A percentile compares a stretch with the other conserved stretches of the same genome.
These are phyloP conservation scores for Diachrysia chrysitis DNA, from an alignment of 2,888 invertebrate species.

Conservation along the genomic window DNA sequence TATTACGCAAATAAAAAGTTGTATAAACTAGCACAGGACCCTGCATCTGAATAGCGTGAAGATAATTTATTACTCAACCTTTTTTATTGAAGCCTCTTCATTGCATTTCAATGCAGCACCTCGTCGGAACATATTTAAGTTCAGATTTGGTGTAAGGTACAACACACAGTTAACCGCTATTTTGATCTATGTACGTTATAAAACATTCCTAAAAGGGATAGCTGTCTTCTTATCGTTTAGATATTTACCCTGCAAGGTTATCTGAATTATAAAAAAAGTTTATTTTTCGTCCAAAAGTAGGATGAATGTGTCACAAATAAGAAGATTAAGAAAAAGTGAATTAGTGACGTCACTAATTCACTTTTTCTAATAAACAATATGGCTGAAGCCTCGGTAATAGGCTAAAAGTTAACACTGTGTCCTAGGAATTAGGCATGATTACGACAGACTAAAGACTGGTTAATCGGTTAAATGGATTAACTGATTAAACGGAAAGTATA, in stretches of 20 bases:
- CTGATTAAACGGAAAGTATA: background rate
- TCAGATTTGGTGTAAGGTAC: conserved; percentile 5
- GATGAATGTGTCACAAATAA: too few relatives aligned
- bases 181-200: too few relatives aligned
- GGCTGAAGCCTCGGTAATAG: too few relatives aligned
- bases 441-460: background rate
- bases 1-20: too few relatives aligned
- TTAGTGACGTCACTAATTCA: too few relatives aligned
- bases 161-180: background rate
- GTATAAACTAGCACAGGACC: background rate
- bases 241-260: too few relatives aligned
- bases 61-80: background rate
- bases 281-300: background rate
- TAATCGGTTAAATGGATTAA: background rate
- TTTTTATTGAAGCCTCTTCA: conserved; percentile 10
- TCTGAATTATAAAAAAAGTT: too few relatives aligned
- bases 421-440: background rate
- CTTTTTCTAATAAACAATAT: too few relatives aligned
- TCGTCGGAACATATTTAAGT: conserved; percentile 16
- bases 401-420: too few relatives aligned
- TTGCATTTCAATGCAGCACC: conserved; percentile 8
- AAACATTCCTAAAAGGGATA: too few relatives aligned
- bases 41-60: background rate
- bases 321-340: too few relatives aligned
- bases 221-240: too few relatives aligned